A percentile compares a stretch with the other conserved stretches of the same genome.
phyloP scores from a whole-genome alignment of 1,140 invertebrate genomes.

The Trichogramma pretiosum region DNA sequence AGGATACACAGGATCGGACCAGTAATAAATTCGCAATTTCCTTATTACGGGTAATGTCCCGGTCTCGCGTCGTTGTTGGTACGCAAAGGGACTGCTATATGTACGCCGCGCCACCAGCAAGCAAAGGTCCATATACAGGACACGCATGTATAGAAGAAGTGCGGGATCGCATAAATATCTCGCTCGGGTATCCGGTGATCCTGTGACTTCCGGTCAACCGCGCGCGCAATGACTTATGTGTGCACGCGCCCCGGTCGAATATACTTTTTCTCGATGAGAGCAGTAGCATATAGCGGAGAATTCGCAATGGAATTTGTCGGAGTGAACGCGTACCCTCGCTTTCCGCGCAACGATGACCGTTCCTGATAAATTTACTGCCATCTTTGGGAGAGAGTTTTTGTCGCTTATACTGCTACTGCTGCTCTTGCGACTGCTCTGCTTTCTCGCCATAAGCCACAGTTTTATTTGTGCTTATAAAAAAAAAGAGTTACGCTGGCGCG shows the following conservation, averaged over 20 bases:
- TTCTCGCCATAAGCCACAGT: too few species aligned
- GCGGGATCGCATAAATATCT: constrained; percentile 45
- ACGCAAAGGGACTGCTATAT: too few species aligned
- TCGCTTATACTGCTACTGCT: too few species aligned
- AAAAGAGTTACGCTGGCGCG: too few species aligned
- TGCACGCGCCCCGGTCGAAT: constrained; percentile 3
- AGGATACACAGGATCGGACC: too few species aligned
- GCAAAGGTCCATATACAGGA: background rate
- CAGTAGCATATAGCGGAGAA: constrained; percentile 14
- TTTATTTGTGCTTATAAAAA: too few species aligned
- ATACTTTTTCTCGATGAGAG: constrained; percentile 2
- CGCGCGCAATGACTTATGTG: constrained; percentile 38
- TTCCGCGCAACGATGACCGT: constrained; percentile 27
- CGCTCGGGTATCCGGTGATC: constrained; percentile 41
- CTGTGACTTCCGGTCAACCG: constrained; percentile 40
- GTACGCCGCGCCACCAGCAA: background rate
- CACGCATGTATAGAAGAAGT: too few species aligned
- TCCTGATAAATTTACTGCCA: constrained; percentile 31
- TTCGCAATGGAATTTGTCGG: constrained; percentile 23
- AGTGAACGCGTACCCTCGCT: too few species aligned
- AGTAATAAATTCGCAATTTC: constrained; percentile 50
- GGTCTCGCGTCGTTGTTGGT: constrained; percentile 24
- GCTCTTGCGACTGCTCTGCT: too few species aligned
- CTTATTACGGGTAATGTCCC: constrained; percentile 48
- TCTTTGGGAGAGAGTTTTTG: too few species aligned